Conservation (phyloP, 2,888 invertebrate genomes). For the Tuberolachnus salignus region DNA sequence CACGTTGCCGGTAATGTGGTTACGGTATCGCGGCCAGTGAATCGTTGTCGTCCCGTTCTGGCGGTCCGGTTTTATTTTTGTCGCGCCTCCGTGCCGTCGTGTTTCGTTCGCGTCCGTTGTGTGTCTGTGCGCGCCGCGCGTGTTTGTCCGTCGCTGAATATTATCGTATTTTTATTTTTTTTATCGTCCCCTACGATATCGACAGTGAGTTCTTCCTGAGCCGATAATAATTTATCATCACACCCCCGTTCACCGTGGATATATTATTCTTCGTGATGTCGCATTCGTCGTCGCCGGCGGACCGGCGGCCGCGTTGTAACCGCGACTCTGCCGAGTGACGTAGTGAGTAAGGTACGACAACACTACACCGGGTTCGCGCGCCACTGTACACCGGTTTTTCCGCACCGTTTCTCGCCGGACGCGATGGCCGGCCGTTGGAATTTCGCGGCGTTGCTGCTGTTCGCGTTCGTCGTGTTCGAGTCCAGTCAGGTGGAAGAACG, state of each 20-base stretch:
- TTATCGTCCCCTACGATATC: too few species aligned
- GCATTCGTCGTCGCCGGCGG: background rate
- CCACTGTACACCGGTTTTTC: background rate
- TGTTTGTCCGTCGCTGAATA: background rate
- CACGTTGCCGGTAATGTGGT: slow-evolving; percentile 2
- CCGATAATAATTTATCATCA: too few species aligned
- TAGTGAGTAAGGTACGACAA: background rate
- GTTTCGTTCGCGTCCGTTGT: background rate
- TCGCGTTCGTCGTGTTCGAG: slow-evolving; percentile 20
- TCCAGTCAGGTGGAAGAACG: slow-evolving; percentile 49
- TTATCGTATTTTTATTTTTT: too few species aligned
- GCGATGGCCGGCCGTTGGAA: background rate
- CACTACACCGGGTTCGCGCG: background rate
- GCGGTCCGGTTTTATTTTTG: too few species aligned
- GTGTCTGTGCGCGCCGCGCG: background rate
- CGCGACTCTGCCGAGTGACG: slow-evolving; percentile 10
- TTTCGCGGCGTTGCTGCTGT: slow-evolving; percentile 1
- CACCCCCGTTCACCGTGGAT: background rate
- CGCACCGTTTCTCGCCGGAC: background rate
- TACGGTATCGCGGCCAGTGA: slow-evolving; percentile 11
- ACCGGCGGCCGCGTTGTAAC: background rate
- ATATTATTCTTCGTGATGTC: background rate
- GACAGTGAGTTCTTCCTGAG: too few species aligned
- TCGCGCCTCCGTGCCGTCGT: background rate
- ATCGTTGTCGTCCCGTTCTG: background rate